Conservation (phyloP, 1,140 invertebrate species). For the Drosophila orosa region DNA sequence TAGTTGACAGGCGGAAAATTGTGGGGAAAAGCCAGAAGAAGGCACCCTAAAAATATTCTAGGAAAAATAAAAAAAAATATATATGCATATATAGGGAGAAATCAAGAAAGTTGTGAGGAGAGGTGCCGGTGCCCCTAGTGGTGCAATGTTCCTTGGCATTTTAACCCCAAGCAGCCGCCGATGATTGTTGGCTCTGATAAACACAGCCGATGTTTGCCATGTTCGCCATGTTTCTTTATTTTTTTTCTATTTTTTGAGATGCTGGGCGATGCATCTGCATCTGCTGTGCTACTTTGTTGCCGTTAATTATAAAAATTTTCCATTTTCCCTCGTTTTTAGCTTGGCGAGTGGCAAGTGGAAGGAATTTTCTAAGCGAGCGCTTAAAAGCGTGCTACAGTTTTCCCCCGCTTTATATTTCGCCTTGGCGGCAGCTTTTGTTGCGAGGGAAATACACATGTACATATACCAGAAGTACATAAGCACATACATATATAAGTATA, state of each 20-base stretch:
- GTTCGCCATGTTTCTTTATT: constrained; percentile 9
- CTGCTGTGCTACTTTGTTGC: constrained; percentile 69
- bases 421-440: constrained; percentile 53
- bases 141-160: constrained; percentile 49
- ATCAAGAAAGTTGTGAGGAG: constrained; percentile 18
- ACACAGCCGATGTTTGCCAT: constrained; percentile 42
- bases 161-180: constrained; percentile 20
- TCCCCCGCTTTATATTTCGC: constrained; percentile 53
- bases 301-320: constrained; percentile 78
- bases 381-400: constrained; percentile 76
- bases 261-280: constrained; percentile 39
- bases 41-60: constrained; percentile 40
- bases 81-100: constrained; percentile 12
- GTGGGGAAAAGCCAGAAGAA: constrained; percentile 13
- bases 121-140: constrained; percentile 1
- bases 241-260: constrained; percentile 14
- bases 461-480: constrained; percentile 21
- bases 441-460: constrained; percentile 25
- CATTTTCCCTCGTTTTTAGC: constrained; percentile 49
- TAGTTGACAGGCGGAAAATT: constrained; percentile 10
- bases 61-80: constrained; percentile 23
- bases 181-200: constrained; percentile 70
- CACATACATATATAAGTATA: constrained; percentile 7
- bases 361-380: constrained; percentile 65
- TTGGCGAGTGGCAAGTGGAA: constrained; percentile 30